Evolutionary conservation across 2,888 invertebrate genomes (phyloP).

Genomic region (Papilio protenor): DNA sequence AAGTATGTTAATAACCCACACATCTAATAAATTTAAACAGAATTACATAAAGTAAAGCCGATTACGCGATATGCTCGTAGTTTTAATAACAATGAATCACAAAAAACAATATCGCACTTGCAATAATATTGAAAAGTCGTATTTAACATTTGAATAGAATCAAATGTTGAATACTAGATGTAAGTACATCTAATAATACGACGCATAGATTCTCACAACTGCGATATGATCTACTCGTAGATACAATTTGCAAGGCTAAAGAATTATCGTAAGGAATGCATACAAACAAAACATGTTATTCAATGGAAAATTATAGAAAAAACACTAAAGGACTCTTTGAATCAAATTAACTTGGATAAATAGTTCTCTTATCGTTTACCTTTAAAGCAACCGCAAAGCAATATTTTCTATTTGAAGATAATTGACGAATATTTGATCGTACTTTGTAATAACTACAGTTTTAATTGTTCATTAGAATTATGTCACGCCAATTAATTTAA

Average conservation of each 20-base stretch:
- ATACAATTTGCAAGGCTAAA: constrained; percentile 23
- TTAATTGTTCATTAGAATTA: neutral
- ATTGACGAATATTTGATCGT: neutral
- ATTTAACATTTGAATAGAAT: constrained; percentile 24
- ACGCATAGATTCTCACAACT: constrained; percentile 13
- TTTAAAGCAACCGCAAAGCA: neutral
- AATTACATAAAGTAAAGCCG: neutral
- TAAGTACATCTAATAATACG: constrained; percentile 10
- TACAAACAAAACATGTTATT: constrained; percentile 17
- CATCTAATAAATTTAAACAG: neutral
- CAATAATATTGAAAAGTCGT: constrained; percentile 28
- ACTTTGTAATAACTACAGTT: neutral
- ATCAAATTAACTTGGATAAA: neutral
- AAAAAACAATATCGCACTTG: constrained; percentile 9
- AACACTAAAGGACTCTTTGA: neutral
- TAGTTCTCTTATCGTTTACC: neutral
- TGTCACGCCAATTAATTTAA: neutral
- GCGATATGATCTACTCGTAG: constrained; percentile 6
- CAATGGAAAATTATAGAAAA: constrained; percentile 19
- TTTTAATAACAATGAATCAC: constrained; percentile 32
- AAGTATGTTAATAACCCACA: neutral
- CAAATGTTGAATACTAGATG: constrained; percentile 1
- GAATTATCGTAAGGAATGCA: constrained; percentile 25
- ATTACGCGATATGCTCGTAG: neutral
- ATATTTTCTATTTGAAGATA: neutral